A percentile compares a stretch with the other conserved stretches of the same genome.
Conservation (phyloP, 2,797 vertebrate genomes). For the Molossus alvarezi region DNA sequence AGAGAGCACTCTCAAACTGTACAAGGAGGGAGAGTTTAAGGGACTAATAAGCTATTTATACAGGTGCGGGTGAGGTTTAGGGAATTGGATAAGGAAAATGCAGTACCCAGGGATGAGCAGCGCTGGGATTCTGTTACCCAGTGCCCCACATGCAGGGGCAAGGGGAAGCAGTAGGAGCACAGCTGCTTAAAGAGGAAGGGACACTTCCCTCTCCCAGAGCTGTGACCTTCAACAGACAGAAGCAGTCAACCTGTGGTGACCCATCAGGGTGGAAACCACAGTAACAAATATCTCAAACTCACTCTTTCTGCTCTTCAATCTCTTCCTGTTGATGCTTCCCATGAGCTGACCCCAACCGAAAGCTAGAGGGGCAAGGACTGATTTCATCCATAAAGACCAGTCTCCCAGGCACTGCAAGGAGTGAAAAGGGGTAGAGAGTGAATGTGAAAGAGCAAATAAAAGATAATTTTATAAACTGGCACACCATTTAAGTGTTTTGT, state of each 20-base stretch:
- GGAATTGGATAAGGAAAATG: not conserved
- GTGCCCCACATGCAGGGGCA: not conserved
- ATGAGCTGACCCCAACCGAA: not conserved
- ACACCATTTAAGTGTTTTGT: not conserved
- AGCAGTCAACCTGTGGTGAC: not conserved
- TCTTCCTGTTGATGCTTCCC: not conserved
- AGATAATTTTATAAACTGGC: not conserved
- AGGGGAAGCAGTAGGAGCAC: not conserved
- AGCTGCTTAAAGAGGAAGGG: not conserved
- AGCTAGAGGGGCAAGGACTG: not conserved
- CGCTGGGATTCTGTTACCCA: not conserved
- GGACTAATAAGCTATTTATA: not conserved
- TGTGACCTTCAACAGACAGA: not conserved
- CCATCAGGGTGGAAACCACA: not conserved
- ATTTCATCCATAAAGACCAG: slow-evolving; percentile 9
- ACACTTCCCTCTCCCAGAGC: not conserved
- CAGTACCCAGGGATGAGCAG: not conserved
- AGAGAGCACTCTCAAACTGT: not conserved
- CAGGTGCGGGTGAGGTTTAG: slow-evolving; percentile 4
- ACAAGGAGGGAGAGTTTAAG: not conserved
- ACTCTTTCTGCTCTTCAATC: not conserved
- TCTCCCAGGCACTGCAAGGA: not conserved
- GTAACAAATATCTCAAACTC: not conserved
- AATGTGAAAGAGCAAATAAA: slow-evolving; percentile 21
- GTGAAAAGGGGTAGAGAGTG: not conserved